A percentile compares a stretch with the other conserved stretches of the same genome.
These are phyloP conservation scores for Rhodophaea formosa DNA, from an alignment of 2,888 invertebrate genomes.

Conservation along the genomic window DNA sequence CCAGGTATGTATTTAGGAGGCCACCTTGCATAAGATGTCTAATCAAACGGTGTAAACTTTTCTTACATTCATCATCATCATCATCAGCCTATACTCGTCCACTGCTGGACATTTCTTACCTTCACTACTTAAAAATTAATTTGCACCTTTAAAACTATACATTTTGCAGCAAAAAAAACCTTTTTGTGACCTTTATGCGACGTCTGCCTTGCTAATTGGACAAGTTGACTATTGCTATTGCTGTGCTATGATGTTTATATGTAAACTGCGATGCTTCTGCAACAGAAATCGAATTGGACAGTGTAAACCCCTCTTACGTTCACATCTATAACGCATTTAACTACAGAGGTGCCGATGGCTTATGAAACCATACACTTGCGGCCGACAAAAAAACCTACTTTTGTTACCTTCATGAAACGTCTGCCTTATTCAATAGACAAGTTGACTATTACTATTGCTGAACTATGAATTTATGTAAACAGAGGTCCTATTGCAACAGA, in stretches of 20 bases:
- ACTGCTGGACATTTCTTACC: too few relatives aligned
- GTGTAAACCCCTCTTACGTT: neutral
- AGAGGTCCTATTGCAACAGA: too few relatives aligned
- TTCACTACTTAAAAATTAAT: too few relatives aligned
- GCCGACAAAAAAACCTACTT: constrained; percentile 64
- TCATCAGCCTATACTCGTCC: too few relatives aligned
- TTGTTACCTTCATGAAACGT: constrained; percentile 68
- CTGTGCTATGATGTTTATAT: too few relatives aligned
- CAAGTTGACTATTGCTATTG: too few relatives aligned
- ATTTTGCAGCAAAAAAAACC: constrained; percentile 54
- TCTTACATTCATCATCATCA: neutral
- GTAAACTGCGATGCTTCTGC: too few relatives aligned
- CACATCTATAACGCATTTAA: constrained; percentile 5
- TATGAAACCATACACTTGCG: constrained; percentile 49
- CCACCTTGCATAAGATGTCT: neutral
- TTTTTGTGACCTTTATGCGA: constrained; percentile 72
- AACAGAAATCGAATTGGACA: neutral
- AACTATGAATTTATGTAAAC: too few relatives aligned
- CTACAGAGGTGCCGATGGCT: constrained; percentile 62
- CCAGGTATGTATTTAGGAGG: too few relatives aligned
- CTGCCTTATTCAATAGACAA: too few relatives aligned
- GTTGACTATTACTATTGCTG: too few relatives aligned
- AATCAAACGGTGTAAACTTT: neutral
- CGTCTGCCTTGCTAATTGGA: too few relatives aligned
- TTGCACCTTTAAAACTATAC: constrained; percentile 51